Conservation (phyloP, 2,113 vertebrate genomes). For the Tricholaema leucomelas region DNA sequence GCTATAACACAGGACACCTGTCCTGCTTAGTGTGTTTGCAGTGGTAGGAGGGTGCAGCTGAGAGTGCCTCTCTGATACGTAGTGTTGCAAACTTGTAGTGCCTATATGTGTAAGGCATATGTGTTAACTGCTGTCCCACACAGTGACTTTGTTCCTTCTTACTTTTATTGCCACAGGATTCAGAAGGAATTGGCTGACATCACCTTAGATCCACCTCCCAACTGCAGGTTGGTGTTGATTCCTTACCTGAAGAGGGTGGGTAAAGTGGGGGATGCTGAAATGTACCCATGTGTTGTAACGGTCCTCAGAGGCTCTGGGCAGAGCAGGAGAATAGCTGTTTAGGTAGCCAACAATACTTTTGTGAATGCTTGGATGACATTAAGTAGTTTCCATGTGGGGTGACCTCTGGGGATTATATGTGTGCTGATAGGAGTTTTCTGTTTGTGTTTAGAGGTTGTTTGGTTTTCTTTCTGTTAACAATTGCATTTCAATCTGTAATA, state of each 20-base stretch:
- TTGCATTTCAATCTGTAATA: not conserved
- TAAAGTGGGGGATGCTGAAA: not conserved
- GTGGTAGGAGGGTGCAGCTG: not conserved
- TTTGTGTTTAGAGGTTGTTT: not conserved
- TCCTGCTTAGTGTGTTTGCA: not conserved
- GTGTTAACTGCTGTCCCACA: not conserved
- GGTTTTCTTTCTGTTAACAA: not conserved
- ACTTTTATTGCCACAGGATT: slow-evolving; percentile 81
- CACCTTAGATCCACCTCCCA: slow-evolving; percentile 94
- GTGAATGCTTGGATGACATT: not conserved
- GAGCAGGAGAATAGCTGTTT: not conserved
- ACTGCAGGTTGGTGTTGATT: slow-evolving; percentile 86
- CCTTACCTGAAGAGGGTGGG: not conserved
- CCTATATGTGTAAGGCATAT: not conserved
- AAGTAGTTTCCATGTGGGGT: not conserved
- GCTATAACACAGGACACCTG: not conserved
- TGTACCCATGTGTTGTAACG: not conserved
- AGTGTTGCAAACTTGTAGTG: not conserved
- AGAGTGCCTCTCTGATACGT: not conserved
- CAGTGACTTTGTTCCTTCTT: slow-evolving; percentile 40
- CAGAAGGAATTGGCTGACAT: slow-evolving; percentile 98
- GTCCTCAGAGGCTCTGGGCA: not conserved
- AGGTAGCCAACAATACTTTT: not conserved
- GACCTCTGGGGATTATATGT: not conserved
- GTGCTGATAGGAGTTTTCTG: not conserved